phyloP scores from a whole-genome alignment of 2,888 invertebrate genomes.

The Octodonta nipae region DNA sequence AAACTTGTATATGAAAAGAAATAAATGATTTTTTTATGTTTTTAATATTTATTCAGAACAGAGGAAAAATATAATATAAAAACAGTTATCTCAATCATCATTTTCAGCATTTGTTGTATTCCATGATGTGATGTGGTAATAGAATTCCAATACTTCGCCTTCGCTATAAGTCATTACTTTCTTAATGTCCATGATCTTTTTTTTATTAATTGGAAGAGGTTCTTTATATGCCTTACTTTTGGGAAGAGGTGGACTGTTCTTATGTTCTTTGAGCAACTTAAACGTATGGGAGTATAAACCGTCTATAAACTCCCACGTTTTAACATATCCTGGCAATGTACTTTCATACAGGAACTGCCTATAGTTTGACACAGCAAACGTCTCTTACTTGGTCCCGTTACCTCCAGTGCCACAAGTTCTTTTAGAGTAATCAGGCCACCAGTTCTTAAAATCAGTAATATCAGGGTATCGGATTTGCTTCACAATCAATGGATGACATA shows the following conservation, averaged over 20 bases:
- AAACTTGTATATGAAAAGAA: conserved; percentile 1
- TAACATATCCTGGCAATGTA: conserved; percentile 3
- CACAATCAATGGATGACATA: conserved; percentile 10
- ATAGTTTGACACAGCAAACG: conserved; percentile 2
- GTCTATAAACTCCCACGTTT: background rate
- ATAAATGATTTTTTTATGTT: background rate
- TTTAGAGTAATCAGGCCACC: conserved; percentile 6
- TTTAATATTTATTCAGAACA: background rate
- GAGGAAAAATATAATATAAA: conserved; percentile 1
- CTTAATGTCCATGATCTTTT: conserved; percentile 10
- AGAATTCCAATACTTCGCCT: conserved; percentile 11
- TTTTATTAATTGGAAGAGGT: conserved; percentile 10
- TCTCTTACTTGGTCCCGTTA: background rate
- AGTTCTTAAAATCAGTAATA: conserved; percentile 7
- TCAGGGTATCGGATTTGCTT: conserved; percentile 2
- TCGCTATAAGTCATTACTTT: conserved; percentile 8
- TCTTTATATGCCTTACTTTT: conserved; percentile 7
- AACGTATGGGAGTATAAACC: background rate
- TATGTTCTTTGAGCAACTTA: conserved; percentile 1
- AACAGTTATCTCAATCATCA: conserved; percentile 4
- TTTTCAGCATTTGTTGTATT: conserved; percentile 5
- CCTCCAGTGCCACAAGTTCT: background rate
- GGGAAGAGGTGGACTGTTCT: background rate
- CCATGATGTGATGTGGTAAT: conserved; percentile 10
- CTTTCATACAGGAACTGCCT: conserved; percentile 1